Base-by-base conservation (phyloP, 2,888 invertebrate genomes). In the Plemyria rubiginata region DNA sequence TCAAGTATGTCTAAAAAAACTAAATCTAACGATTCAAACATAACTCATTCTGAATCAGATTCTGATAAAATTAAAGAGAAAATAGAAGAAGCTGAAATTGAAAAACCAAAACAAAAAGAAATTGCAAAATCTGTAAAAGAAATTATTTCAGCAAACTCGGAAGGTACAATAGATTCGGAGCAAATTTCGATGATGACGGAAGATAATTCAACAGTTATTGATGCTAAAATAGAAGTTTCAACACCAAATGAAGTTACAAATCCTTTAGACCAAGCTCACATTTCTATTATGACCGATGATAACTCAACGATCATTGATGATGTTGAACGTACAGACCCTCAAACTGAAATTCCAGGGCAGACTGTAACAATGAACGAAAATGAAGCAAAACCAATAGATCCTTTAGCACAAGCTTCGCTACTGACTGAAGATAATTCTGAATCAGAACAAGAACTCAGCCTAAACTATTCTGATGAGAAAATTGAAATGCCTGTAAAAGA, bases 351-450 rank as follows among this genome's bases (percentile, higher is more conserved):
- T 9, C 9, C 16, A 16, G 45, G 16, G 16, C 16, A 16, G 15
- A 45, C 8, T 9, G 11, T 15, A 45, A 45, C 8, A 16, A 16
- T 16, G 3, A 2, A 9, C 11, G 9, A 11, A 38, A 11, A 38
- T 38, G 2, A 15, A 13, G 28, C 43, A n/a, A 40, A 46, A 48
- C 46, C 15, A 15, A 2, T 9, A 12, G 59, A 51, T 59, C 51
- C 58, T 4, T 36, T 51, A 54, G 46, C 54, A 15, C 45, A 55
- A 11, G 63, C 81, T 9, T 92, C 92, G 0, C 69, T 92, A 43
- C 70, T 92, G 40, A 91, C 92, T 36, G 92, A 92, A 68, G 92
- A 92, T 72, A 87, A 86, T 66, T 90, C 90, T 0, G 67, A 71
- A 15, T 81, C 85, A 15, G 86, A 89, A 60, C 75, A 82, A 15